A percentile compares a stretch with the other conserved stretches of the same genome.
phyloP scores from a whole-genome alignment of 2,113 vertebrate species.

The Stigmatopora argus region DNA sequence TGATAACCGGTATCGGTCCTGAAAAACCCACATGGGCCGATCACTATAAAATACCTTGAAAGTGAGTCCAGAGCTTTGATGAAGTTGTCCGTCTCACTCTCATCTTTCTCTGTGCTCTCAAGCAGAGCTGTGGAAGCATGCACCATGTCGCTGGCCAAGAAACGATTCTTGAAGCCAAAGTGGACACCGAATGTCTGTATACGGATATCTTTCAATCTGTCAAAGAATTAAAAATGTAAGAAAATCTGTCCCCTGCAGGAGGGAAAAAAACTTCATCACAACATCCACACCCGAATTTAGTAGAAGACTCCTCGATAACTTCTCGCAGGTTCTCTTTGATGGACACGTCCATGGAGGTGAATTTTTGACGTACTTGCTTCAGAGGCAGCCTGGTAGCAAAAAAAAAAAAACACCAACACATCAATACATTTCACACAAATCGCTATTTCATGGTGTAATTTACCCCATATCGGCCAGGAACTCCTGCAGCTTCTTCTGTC shows the following conservation, averaged over 20 bases:
- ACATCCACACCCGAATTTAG: constrained; percentile 85
- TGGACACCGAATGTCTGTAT: constrained; percentile 93
- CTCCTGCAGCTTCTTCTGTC: constrained; percentile 92
- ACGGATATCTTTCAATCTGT: constrained; percentile 92
- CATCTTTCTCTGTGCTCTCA: constrained; percentile 82
- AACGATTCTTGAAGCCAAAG: constrained; percentile 95
- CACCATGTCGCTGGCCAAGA: constrained; percentile 90
- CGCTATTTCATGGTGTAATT: background rate
- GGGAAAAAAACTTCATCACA: background rate
- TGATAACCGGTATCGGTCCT: too few species aligned
- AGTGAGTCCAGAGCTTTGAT: constrained; percentile 92
- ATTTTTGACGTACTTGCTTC: constrained; percentile 94
- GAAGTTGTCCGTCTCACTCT: constrained; percentile 78
- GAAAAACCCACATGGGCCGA: too few species aligned
- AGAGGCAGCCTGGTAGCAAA: constrained; percentile 78
- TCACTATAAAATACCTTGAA: constrained; percentile 74
- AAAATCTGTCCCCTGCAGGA: background rate
- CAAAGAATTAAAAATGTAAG: background rate
- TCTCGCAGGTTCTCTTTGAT: constrained; percentile 93
- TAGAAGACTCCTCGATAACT: constrained; percentile 92
- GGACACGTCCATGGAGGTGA: constrained; percentile 88
- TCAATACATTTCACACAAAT: background rate
- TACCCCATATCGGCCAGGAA: constrained; percentile 98
- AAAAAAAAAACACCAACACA: background rate
- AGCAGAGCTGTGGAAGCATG: constrained; percentile 83